A percentile compares a stretch with the other conserved stretches of the same genome.
Conservation (phyloP, 2,797 vertebrate genomes). For the Alauda arvensis region DNA sequence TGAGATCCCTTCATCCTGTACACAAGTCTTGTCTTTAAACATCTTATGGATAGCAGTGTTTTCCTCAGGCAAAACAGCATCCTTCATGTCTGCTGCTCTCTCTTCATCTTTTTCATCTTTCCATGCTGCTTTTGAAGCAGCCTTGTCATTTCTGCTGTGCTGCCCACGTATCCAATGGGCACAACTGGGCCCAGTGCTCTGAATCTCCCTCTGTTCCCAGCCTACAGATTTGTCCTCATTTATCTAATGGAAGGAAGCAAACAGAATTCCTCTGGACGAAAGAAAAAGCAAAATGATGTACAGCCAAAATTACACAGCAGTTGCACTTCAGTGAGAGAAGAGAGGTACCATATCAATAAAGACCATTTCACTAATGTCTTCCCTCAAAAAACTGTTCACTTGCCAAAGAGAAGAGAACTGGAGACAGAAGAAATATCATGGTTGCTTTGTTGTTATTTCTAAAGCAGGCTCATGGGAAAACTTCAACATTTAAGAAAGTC, state of each 20-base stretch:
- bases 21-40: conserved; percentile 55
- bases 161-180: neutral
- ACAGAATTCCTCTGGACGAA: neutral
- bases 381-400: neutral
- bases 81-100: conserved; percentile 18
- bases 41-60: conserved; percentile 45
- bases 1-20: conserved; percentile 60
- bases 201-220: neutral
- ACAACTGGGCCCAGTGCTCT: neutral
- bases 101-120: conserved; percentile 1
- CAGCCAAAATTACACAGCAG: neutral
- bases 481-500: neutral
- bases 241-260: neutral
- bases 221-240: neutral
- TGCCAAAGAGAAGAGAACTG: neutral
- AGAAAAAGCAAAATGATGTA: neutral
- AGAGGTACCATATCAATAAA: neutral
- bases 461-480: neutral
- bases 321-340: neutral
- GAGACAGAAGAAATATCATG: neutral
- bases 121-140: neutral
- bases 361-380: neutral
- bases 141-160: neutral
- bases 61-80: conserved; percentile 57
- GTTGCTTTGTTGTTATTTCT: neutral